Conservation (phyloP, 2,888 invertebrate species). For the Lasioglossum villosulum region DNA sequence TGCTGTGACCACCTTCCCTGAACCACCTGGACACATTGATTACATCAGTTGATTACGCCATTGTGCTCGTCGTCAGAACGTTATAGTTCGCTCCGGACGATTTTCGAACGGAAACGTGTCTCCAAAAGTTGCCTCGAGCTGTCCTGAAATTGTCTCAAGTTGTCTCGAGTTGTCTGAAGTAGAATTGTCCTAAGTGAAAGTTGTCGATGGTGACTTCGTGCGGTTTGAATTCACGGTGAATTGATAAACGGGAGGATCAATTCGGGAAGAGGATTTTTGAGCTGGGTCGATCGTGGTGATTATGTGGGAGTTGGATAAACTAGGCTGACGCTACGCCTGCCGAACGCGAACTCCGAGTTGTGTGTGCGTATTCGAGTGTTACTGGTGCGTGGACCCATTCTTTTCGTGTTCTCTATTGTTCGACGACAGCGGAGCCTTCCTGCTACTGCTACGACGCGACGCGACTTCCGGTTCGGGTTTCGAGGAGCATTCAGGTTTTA, state of each 20-base stretch:
- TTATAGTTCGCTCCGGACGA: neutral
- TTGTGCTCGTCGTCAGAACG: neutral
- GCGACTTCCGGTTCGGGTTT: neutral
- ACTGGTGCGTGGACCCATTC: conserved; percentile 11
- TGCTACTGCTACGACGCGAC: neutral
- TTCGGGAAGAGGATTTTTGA: neutral
- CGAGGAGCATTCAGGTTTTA: conserved; percentile 10
- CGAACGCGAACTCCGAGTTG: neutral
- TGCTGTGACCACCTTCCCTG: neutral
- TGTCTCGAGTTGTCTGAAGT: neutral
- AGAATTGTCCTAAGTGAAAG: neutral
- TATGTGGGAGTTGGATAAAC: conserved; percentile 19
- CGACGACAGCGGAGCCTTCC: neutral
- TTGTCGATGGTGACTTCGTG: neutral
- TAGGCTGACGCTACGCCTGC: neutral
- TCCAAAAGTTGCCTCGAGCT: neutral
- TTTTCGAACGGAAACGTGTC: neutral
- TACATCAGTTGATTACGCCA: neutral
- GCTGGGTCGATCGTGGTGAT: conserved; percentile 20
- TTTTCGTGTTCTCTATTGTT: neutral
- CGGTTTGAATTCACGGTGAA: neutral
- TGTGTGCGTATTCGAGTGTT: conserved; percentile 10
- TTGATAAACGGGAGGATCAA: neutral
- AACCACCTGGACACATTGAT: neutral
- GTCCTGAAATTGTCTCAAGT: neutral